Conservation (phyloP, 1,140 invertebrate species). For the Pseudomyrmex pallidus region DNA sequence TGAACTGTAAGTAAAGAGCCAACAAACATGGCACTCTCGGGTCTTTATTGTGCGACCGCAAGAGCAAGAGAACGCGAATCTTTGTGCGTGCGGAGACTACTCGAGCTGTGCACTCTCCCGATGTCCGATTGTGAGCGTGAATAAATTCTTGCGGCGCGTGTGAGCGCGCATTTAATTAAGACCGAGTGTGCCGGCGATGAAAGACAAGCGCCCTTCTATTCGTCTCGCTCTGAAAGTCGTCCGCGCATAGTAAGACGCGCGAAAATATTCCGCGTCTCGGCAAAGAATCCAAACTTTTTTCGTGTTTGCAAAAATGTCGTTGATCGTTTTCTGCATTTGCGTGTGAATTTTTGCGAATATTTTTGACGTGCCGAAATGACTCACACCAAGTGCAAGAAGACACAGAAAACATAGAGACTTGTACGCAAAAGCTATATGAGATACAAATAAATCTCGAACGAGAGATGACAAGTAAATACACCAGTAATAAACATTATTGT, state of each 20-base stretch:
- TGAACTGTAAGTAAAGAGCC: conserved; percentile 65
- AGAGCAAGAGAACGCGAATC: not conserved
- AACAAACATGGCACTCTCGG: conserved; percentile 1
- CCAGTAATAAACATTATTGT: not conserved
- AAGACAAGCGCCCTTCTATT: conserved; percentile 1
- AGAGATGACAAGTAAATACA: too few relatives aligned
- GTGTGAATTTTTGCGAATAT: too few relatives aligned
- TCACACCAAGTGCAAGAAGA: too few relatives aligned
- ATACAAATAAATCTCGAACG: too few relatives aligned
- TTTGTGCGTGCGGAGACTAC: conserved; percentile 2
- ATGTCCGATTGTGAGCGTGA: conserved; percentile 47
- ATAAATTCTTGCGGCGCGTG: conserved; percentile 43
- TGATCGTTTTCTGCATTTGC: too few relatives aligned
- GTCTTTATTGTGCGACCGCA: conserved; percentile 2
- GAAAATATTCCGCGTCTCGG: not conserved
- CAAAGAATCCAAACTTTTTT: too few relatives aligned
- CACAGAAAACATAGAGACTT: too few relatives aligned
- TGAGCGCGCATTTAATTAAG: conserved; percentile 56
- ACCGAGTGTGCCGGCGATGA: conserved; percentile 23
- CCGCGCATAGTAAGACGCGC: not conserved
- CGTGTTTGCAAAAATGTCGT: too few relatives aligned
- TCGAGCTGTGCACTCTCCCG: conserved; percentile 5
- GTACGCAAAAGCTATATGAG: too few relatives aligned
- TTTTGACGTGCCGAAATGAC: too few relatives aligned
- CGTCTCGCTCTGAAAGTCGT: not conserved